These are phyloP conservation scores for Lepidurus arcticus DNA, from an alignment of 1,140 invertebrate species.

Conservation along the genomic window DNA sequence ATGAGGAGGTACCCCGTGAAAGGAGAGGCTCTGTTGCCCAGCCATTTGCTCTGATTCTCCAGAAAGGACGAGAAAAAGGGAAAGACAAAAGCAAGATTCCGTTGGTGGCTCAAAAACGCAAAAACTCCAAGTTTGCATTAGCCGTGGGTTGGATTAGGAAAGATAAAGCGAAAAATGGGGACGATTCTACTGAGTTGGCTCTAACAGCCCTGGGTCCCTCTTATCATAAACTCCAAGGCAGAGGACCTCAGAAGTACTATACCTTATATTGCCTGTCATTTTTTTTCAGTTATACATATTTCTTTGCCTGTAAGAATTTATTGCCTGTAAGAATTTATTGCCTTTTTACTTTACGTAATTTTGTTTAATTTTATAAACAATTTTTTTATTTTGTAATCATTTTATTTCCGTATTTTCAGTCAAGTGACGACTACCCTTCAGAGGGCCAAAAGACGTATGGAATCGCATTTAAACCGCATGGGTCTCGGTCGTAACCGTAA, in stretches of 20 bases:
- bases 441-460: conserved; percentile 73
- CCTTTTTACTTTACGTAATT: too few species aligned
- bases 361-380: too few species aligned
- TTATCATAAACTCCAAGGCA: background rate
- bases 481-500: conserved; percentile 58
- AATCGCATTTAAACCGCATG: conserved; percentile 61
- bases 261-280: background rate
- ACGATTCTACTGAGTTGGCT: background rate
- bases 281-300: background rate
- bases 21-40: conserved; percentile 29
- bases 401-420: conserved; percentile 34
- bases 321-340: too few species aligned
- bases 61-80: background rate
- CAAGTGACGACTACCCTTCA: conserved; percentile 59
- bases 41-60: conserved; percentile 16
- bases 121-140: conserved; percentile 9
- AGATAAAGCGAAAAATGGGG: background rate
- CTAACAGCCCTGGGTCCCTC: background rate
- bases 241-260: background rate
- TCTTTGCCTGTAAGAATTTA: too few species aligned
- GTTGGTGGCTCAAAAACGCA: background rate
- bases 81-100: conserved; percentile 19
- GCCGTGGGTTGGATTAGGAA: conserved; percentile 2
- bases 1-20: conserved; percentile 18
- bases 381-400: too few species aligned